Base-by-base conservation (phyloP, 1,140 invertebrate species). In the Drosophila punjabiensis region DNA sequence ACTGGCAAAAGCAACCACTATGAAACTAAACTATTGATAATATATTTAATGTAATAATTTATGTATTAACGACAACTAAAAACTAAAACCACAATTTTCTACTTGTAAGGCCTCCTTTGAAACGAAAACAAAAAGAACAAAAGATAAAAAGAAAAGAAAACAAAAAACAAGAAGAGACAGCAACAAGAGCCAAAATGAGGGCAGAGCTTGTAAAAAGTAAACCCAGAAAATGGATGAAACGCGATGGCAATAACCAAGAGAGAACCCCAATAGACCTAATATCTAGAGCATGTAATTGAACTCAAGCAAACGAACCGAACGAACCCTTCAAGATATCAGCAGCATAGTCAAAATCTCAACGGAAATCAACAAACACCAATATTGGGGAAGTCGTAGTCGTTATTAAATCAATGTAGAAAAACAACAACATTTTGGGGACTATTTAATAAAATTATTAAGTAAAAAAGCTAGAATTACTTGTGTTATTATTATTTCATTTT, bases 21-120 rank as follows among this genome's bases (percentile, higher is more conserved):
- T 84, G 67, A 88, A 87, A 75, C 84, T 81, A 89, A 79, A 84
- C 85, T 87, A 89, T 89, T 81, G 77, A 87, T 89, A 87, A 83
- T 81, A 87, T 81, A 87, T 84, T 88, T 83, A 87, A 86, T 86
- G 69, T 86, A 86, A 87, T 88, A 87, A 87, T 87, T 87, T 87
- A 87, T 88, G 82, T 87, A 87, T 88, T 88, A 87, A 88, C 84
- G 76, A 73, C 81, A 81, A 89, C 78, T 84, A 87, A 81, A 79
- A 74, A 74, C 73, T 77, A 79, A 85, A 81, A 69, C 76, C 53
- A 69, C 69, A 74, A 35, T 70, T 78, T 69, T 78, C 37, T 86
- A 86, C 53, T 82, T 77, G 59, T 87, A 88, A 88, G 76, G 61
- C 66, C 45, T 83, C 47, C 67, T 32, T 82, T 50, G 32, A 70